Conservation (phyloP, 2,113 vertebrate species). For the human (Homo sapiens) region DNA sequence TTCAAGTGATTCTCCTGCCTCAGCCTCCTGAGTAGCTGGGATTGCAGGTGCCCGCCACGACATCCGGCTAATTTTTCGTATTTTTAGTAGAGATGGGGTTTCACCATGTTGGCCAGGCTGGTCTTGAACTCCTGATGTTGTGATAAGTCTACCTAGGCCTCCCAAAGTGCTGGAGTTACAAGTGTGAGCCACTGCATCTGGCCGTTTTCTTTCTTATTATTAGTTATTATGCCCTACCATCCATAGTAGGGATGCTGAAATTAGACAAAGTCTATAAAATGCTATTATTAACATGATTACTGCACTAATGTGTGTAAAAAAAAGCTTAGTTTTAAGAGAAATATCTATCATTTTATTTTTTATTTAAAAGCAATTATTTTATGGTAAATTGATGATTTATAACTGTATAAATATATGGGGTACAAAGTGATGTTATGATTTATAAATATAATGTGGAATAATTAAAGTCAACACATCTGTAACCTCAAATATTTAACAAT, state of each 20-base stretch:
- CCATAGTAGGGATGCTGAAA: neutral
- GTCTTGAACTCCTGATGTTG: too few species aligned
- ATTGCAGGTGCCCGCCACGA: too few species aligned
- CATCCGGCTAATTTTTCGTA: too few species aligned
- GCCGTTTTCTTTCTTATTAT: too few species aligned
- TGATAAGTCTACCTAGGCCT: too few species aligned
- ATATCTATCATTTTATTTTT: neutral
- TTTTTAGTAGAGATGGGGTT: too few species aligned
- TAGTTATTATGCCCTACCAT: neutral
- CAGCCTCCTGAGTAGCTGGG: too few species aligned
- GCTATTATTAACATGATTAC: neutral
- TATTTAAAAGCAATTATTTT: neutral
- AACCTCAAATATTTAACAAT: neutral
- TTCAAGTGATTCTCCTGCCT: too few species aligned
- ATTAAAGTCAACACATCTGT: neutral
- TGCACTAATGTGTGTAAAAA: neutral
- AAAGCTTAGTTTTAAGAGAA: neutral
- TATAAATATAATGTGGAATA: neutral
- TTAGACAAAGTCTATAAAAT: neutral
- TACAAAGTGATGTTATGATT: neutral
- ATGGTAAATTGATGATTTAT: neutral
- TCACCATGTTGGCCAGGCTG: too few species aligned
- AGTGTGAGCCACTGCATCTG: too few species aligned
- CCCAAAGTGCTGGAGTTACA: too few species aligned
- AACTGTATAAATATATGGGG: neutral